phyloP scores from a whole-genome alignment of 2,113 vertebrate genomes.

The Ceyx melanurus region DNA sequence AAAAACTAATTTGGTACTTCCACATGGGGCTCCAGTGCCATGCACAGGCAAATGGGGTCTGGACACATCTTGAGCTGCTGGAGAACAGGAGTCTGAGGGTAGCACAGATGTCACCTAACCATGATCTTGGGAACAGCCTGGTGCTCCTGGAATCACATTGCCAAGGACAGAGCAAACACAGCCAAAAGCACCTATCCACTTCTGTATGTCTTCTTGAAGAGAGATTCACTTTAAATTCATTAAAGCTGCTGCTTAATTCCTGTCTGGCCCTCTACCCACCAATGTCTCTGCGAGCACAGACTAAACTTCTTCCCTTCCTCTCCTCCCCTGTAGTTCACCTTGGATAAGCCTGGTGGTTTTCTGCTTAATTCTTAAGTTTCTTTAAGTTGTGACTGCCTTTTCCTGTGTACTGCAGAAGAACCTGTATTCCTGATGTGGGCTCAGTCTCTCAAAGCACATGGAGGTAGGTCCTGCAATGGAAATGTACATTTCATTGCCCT shows the following conservation, averaged over 20 bases:
- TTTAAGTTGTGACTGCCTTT: background rate
- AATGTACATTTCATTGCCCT: accelerated
- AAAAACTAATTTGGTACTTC: background rate
- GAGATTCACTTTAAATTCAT: background rate
- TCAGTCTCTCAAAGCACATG: background rate
- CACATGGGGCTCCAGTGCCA: background rate
- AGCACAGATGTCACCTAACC: accelerated
- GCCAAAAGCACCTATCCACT: background rate
- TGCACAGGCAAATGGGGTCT: background rate
- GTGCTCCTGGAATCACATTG: background rate
- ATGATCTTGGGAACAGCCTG: accelerated
- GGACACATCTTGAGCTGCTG: background rate
- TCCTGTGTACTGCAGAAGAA: background rate
- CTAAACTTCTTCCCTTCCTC: background rate
- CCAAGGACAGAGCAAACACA: background rate
- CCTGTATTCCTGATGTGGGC: background rate
- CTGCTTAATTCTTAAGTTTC: background rate
- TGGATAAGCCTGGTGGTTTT: background rate
- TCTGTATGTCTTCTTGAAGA: background rate
- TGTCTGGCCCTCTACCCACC: background rate
- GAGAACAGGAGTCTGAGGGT: background rate
- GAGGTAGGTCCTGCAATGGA: background rate
- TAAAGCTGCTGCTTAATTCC: background rate
- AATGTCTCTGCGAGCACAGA: accelerated
- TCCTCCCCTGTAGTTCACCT: background rate